These are phyloP conservation scores for Eupithecia exiguata DNA, from an alignment of 2,888 invertebrate genomes.

Conservation along the genomic window DNA sequence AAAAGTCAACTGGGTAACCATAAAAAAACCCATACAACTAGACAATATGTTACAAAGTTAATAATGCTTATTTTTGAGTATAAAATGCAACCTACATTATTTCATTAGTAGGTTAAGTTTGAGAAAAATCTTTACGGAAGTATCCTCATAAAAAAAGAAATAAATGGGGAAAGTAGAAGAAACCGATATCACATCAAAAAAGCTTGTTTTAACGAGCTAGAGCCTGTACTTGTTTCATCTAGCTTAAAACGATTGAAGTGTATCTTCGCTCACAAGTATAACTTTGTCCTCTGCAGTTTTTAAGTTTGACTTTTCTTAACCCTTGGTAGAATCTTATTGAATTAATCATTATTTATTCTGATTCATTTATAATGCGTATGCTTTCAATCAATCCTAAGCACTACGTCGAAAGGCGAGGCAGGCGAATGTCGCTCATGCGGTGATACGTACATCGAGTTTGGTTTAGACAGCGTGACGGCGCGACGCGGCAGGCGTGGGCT, in stretches of 20 bases:
- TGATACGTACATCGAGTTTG: slow-evolving; percentile 73
- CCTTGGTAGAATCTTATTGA: not conserved
- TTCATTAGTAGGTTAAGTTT: not conserved
- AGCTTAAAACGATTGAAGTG: not conserved
- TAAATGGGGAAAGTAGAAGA: not conserved
- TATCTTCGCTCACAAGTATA: not conserved
- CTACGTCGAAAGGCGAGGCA: slow-evolving; percentile 40
- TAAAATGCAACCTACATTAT: not conserved
- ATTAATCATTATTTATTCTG: not conserved
- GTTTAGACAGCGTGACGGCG: slow-evolving; percentile 64
- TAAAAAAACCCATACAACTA: no score
- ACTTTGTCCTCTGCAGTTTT: not conserved
- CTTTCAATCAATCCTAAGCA: slow-evolving; percentile 40
- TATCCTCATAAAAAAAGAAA: not conserved
- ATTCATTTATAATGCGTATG: not conserved
- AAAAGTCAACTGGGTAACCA: not conserved
- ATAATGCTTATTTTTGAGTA: not conserved
- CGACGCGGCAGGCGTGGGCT: slow-evolving; percentile 70
- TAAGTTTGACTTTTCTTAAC: not conserved
- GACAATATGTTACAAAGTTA: not conserved
- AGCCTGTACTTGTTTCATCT: not conserved
- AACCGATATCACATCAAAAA: not conserved
- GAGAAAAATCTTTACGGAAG: no score
- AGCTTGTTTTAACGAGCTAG: not conserved
- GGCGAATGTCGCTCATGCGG: not conserved